These are phyloP conservation scores for Melieria crassipennis DNA, from an alignment of 2,888 invertebrate genomes.

Conservation along the genomic window DNA sequence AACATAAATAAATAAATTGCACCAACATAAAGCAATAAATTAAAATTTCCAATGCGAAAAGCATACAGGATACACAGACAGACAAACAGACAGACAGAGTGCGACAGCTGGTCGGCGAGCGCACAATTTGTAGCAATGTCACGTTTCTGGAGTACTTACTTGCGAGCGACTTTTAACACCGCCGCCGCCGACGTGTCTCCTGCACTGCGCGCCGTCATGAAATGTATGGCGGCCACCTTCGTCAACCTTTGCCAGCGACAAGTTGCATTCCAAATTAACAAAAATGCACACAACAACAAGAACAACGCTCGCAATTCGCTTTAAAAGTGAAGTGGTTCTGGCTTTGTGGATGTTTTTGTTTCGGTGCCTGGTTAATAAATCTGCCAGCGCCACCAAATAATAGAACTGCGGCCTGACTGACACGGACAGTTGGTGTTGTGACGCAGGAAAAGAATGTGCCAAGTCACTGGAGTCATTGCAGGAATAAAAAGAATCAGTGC, in stretches of 20 bases:
- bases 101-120: background rate
- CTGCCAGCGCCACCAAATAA: no score
- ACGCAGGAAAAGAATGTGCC: no score
- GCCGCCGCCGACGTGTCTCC: background rate
- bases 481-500: no score
- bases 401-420: no score
- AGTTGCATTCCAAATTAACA: background rate
- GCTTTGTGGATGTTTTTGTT: no score
- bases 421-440: no score
- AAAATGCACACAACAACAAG: no score
- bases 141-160: conserved; percentile 1
- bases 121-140: background rate
- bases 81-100: background rate
- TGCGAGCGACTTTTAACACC: conserved; percentile 3
- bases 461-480: no score
- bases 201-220: background rate
- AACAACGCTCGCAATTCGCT: no score
- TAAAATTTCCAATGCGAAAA: conserved; percentile 6
- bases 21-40: background rate
- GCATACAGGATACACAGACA: background rate
- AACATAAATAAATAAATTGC: no score
- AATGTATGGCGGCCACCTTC: background rate
- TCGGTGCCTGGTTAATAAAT: no score
- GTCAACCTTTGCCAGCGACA: background rate
- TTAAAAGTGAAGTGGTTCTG: no score